A percentile compares a stretch with the other conserved stretches of the same genome.
Evolutionary conservation across 2,113 vertebrate genomes (phyloP).

Genomic region (Pleuronectes platessa): DNA sequence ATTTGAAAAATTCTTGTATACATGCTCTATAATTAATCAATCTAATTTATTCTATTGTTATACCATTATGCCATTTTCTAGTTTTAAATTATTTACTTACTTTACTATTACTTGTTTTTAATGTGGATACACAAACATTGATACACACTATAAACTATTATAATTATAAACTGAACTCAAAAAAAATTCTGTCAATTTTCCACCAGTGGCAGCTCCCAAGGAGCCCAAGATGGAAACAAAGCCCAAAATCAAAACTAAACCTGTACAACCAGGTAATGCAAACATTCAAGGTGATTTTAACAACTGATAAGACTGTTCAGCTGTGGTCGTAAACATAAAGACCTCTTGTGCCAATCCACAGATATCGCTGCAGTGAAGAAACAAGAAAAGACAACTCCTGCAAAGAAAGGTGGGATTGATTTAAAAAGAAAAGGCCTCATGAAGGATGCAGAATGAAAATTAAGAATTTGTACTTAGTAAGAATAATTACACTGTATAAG

Average conservation of each 20-base stretch:
- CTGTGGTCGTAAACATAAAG: no score
- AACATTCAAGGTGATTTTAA: no score
- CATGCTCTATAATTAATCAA: not conserved
- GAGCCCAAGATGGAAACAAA: conserved; percentile 41
- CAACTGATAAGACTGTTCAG: no score
- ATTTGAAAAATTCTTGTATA: not conserved
- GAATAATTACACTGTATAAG: no score
- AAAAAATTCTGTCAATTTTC: not conserved
- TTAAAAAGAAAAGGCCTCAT: no score
- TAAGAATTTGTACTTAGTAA: no score
- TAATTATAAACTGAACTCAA: no score
- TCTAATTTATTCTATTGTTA: not conserved
- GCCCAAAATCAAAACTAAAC: conserved; percentile 40
- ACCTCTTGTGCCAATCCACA: not conserved
- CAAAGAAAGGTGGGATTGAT: no score
- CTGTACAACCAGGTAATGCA: conserved; percentile 43
- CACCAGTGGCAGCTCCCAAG: conserved; percentile 15
- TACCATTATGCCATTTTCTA: not conserved
- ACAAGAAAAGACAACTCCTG: no score
- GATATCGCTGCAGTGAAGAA: not conserved
- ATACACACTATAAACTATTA: not conserved
- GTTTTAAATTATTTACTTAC: not conserved
- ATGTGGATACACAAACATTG: no score
- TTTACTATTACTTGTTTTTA: no score
- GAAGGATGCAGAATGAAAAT: no score